Evolutionary conservation across 2,797 vertebrate genomes (phyloP).

Genomic region (Aviceda cuculoides): DNA sequence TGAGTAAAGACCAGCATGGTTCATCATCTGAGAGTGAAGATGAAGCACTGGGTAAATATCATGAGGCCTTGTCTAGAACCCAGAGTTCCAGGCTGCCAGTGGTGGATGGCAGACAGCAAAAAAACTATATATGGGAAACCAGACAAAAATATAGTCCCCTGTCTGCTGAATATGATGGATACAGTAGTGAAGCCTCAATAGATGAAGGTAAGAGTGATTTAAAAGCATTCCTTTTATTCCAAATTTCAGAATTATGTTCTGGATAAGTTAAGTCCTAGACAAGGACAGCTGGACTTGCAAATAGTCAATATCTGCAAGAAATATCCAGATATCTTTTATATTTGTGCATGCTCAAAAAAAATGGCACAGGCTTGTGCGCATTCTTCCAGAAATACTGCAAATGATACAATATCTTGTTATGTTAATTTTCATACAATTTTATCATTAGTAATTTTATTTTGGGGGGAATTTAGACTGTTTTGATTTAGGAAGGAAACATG

Average conservation of each 20-base stretch:
- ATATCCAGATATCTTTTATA: not conserved
- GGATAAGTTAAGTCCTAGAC: not conserved
- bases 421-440: not conserved
- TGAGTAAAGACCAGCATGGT: slow-evolving; percentile 82
- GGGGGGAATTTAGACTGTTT: not conserved
- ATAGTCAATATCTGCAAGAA: not conserved
- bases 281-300: not conserved
- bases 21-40: slow-evolving; percentile 97
- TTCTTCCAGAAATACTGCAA: not conserved
- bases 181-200: slow-evolving; percentile 93
- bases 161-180: slow-evolving; percentile 89
- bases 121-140: slow-evolving; percentile 90
- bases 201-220: slow-evolving; percentile 86
- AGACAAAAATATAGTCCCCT: slow-evolving; percentile 92
- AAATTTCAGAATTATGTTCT: slow-evolving; percentile 11
- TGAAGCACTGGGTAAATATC: slow-evolving; percentile 92
- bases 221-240: slow-evolving; percentile 51
- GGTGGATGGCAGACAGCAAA: slow-evolving; percentile 74
- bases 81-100: slow-evolving; percentile 81
- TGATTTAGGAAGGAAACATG: not conserved
- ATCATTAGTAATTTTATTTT: not conserved
- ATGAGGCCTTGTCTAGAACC: slow-evolving; percentile 90
- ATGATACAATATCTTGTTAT: not conserved
- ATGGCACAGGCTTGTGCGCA: not conserved
- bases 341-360: slow-evolving; percentile 28